These are phyloP conservation scores for Oxyruncus cristatus DNA, from an alignment of 2,113 vertebrate genomes.

Conservation along the genomic window DNA sequence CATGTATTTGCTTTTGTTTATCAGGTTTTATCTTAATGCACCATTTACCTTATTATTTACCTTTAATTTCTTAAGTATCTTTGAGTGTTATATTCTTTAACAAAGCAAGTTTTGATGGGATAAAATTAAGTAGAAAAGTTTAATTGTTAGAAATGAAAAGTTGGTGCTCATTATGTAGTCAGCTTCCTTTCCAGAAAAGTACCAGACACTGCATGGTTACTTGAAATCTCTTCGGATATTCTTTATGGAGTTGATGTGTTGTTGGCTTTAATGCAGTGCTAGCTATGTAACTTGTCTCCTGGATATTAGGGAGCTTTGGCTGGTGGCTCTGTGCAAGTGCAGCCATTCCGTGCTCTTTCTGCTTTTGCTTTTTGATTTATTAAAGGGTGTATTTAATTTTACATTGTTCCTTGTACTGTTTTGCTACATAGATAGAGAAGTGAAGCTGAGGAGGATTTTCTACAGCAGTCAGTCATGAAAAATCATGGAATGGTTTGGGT, in stretches of 20 bases:
- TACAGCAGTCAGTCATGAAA: not conserved
- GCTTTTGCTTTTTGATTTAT: not conserved
- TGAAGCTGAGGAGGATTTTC: not conserved
- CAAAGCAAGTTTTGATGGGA: not conserved
- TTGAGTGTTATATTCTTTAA: not conserved
- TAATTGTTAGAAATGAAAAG: not conserved
- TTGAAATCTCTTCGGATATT: not conserved
- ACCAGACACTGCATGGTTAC: not conserved
- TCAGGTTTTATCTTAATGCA: not conserved
- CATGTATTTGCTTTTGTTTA: not conserved
- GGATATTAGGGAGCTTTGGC: not conserved
- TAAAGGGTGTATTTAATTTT: fast-evolving
- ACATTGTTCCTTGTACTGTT: not conserved
- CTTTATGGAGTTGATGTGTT: not conserved
- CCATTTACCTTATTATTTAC: fast-evolving
- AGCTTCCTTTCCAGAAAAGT: not conserved
- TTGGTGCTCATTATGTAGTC: not conserved
- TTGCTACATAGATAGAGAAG: not conserved
- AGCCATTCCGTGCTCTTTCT: not conserved
- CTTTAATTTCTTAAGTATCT: not conserved
- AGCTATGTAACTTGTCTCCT: not conserved
- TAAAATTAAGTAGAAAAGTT: not conserved
- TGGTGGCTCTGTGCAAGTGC: not conserved
- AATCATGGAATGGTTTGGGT: not conserved
- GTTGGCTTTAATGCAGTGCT: not conserved